Percentiles rank a stretch among this genome's conserved stretches.
Evolutionary conservation across 2,113 vertebrate species (phyloP).

Genomic region (Bungarus multicinctus): DNA sequence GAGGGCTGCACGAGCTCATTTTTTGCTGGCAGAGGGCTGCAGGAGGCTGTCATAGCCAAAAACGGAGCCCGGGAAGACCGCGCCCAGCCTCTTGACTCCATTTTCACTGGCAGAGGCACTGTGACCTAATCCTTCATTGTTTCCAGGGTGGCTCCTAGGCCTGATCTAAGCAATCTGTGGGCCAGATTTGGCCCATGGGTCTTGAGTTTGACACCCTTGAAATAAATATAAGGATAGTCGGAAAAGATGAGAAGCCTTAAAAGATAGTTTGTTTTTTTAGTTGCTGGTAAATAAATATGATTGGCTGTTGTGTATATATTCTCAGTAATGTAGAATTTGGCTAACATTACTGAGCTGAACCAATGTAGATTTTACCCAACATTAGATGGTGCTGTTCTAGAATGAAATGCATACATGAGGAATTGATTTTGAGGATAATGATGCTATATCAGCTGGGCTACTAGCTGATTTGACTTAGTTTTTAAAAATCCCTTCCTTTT

Average conservation of each 20-base stretch:
- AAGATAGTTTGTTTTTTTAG: background rate
- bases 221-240: background rate
- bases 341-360: background rate
- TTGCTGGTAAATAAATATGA: background rate
- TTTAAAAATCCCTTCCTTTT: background rate
- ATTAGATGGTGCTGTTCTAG: background rate
- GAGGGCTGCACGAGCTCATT: too few species aligned
- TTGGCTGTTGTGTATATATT: background rate
- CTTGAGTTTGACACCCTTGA: too few species aligned
- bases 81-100: too few species aligned
- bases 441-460: background rate
- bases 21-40: too few species aligned
- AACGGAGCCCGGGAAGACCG: too few species aligned
- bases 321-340: background rate
- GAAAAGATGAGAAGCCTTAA: background rate
- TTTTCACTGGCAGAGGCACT: too few species aligned
- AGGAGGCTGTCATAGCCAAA: too few species aligned
- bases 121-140: too few species aligned
- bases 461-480: background rate
- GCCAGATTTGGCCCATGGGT: too few species aligned
- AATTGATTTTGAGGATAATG: background rate
- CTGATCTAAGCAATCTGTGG: too few species aligned
- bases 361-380: background rate
- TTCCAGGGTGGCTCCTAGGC: too few species aligned
- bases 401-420: background rate